Percentiles rank a stretch among this genome's conserved stretches.
Conservation (phyloP, 2,113 vertebrate genomes). For the Spermophilus dauricus region DNA sequence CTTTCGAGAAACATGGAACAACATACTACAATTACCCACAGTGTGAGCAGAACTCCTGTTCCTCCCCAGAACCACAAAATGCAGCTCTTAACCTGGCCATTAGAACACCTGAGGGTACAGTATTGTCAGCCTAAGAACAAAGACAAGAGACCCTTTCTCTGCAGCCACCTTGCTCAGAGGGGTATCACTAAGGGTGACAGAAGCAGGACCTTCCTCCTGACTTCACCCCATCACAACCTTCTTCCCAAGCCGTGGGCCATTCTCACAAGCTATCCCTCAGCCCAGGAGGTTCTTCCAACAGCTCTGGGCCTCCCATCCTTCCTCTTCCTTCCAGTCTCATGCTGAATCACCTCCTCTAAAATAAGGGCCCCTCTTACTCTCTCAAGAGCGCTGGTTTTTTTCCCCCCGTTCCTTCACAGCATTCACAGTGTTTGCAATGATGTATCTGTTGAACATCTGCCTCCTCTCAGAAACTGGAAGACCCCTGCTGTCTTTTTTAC, state of each 20-base stretch:
- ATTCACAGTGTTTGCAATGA: rapidly evolving
- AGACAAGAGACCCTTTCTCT: background rate
- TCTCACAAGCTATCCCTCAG: background rate
- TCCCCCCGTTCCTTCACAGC: background rate
- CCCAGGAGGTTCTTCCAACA: background rate
- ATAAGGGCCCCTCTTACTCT: background rate
- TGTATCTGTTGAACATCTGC: background rate
- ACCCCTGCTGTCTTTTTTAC: no score
- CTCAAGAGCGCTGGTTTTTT: background rate
- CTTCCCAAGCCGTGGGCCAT: no score
- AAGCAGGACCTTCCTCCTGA: background rate
- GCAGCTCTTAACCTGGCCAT: background rate
- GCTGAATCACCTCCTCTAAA: background rate
- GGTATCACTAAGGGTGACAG: background rate
- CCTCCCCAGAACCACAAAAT: background rate
- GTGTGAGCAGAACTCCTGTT: background rate
- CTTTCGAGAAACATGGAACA: background rate
- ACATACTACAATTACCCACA: rapidly evolving
- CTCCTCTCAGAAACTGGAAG: background rate
- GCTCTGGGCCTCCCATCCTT: background rate
- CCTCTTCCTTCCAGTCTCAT: background rate
- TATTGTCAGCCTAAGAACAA: background rate
- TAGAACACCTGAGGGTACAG: background rate
- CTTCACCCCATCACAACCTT: rapidly evolving
- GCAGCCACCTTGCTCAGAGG: background rate